Evolutionary conservation across 1,140 invertebrate species (phyloP).

Genomic region (Bombyx mandarina): DNA sequence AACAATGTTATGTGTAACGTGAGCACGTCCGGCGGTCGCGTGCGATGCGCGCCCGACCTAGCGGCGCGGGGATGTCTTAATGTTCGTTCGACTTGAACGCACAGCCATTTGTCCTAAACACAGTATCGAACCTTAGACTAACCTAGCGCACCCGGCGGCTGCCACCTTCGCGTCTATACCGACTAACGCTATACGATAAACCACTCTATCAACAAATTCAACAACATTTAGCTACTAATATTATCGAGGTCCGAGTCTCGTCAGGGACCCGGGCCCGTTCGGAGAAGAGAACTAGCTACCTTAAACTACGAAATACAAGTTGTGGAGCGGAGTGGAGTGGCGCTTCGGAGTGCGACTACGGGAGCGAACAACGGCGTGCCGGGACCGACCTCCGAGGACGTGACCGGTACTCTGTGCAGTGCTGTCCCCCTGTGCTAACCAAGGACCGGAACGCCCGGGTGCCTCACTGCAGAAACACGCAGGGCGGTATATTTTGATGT

Average conservation of each 20-base stretch:
- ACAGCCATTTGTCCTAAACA: slow-evolving; percentile 56
- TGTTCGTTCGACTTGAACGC: slow-evolving; percentile 55
- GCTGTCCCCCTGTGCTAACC: background rate
- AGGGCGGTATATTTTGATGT: too few relatives aligned
- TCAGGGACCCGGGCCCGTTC: slow-evolving; percentile 10
- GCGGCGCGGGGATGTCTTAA: slow-evolving; percentile 35
- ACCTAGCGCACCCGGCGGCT: slow-evolving; percentile 42
- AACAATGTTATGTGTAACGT: slow-evolving; percentile 62
- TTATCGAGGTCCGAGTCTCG: slow-evolving; percentile 42
- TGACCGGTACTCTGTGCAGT: too few relatives aligned
- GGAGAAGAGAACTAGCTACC: slow-evolving; percentile 53
- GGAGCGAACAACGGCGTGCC: slow-evolving; percentile 1
- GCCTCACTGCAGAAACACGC: too few relatives aligned
- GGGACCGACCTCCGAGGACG: background rate
- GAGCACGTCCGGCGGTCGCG: slow-evolving; percentile 42
- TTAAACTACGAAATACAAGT: slow-evolving; percentile 47
- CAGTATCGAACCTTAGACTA: slow-evolving; percentile 45
- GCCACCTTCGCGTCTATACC: slow-evolving; percentile 44
- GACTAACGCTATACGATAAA: slow-evolving; percentile 58
- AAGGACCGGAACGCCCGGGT: background rate
- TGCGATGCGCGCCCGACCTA: slow-evolving; percentile 26
- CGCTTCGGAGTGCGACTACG: too few relatives aligned
- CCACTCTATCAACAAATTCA: slow-evolving; percentile 66
- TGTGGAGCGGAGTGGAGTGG: background rate
- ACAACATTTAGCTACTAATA: slow-evolving; percentile 69